Percentiles rank a stretch among this genome's conserved stretches.
These are phyloP conservation scores for Drosophila kambysellisi DNA, from an alignment of 2,888 invertebrate genomes.

Conservation along the genomic window DNA sequence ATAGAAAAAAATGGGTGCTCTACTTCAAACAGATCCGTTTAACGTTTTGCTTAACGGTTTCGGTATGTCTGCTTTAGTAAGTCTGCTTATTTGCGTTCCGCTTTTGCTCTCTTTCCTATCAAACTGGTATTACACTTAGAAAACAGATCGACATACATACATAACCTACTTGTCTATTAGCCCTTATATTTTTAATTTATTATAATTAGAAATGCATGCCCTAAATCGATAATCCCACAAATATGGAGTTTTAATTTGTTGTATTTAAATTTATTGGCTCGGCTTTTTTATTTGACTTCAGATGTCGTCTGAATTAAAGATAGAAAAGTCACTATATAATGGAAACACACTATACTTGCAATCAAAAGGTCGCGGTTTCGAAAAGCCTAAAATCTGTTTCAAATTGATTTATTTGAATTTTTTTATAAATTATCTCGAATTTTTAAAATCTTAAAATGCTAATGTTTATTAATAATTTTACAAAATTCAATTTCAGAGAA, in stretches of 20 bases:
- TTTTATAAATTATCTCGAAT: neutral
- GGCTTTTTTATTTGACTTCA: neutral
- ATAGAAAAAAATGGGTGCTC: fast-evolving
- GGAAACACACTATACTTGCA: neutral
- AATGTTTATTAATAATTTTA: neutral
- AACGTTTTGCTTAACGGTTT: neutral
- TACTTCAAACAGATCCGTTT: neutral
- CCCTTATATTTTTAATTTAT: neutral
- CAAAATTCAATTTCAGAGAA: too few species aligned
- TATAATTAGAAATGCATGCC: neutral
- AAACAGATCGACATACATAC: neutral
- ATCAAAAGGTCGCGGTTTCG: neutral
- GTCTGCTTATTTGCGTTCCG: neutral
- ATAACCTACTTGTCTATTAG: too few species aligned
- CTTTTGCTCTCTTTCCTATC: neutral
- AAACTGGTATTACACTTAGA: neutral
- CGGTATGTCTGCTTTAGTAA: neutral
- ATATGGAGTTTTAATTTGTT: neutral
- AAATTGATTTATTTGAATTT: neutral
- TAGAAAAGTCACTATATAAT: neutral
- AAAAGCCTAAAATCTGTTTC: neutral
- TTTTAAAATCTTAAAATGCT: neutral
- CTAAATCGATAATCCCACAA: neutral
- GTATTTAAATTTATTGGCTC: too few species aligned
- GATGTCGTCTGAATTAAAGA: too few species aligned